Percentiles rank a stretch among this genome's conserved stretches.
Conservation (phyloP, 1,140 invertebrate genomes). For the Vollenhovia emeryi region DNA sequence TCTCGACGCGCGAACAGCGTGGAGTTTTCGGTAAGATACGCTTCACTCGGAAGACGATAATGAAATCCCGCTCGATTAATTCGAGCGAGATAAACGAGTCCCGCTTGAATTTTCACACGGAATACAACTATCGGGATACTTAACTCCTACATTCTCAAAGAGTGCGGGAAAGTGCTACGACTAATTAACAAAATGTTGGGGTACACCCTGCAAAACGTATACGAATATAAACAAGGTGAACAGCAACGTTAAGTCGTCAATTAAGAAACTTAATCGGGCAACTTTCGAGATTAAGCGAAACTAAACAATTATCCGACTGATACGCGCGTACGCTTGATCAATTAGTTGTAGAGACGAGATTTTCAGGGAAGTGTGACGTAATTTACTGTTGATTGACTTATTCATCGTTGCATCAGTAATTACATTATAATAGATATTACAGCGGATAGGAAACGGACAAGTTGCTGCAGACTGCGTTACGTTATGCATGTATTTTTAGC, state of each 20-base stretch:
- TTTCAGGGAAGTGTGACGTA: background rate
- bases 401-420: conserved; percentile 26
- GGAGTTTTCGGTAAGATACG: background rate
- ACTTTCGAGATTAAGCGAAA: too few species aligned
- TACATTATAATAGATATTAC: conserved; percentile 13
- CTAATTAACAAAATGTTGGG: background rate
- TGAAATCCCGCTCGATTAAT: background rate
- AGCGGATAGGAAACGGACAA: background rate
- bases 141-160: background rate
- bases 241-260: background rate
- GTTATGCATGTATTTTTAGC: conserved; percentile 54
- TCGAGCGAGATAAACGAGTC: background rate
- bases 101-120: background rate
- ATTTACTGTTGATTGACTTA: background rate
- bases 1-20: background rate
- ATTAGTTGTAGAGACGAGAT: background rate
- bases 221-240: background rate
- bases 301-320: background rate
- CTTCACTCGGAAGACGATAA: background rate
- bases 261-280: background rate
- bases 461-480: conserved; percentile 38
- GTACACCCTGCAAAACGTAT: background rate
- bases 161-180: background rate
- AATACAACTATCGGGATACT: background rate
- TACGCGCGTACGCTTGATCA: background rate